These are phyloP conservation scores for Eupithecia abbreviata DNA, from an alignment of 2,888 invertebrate genomes.

Conservation along the genomic window DNA sequence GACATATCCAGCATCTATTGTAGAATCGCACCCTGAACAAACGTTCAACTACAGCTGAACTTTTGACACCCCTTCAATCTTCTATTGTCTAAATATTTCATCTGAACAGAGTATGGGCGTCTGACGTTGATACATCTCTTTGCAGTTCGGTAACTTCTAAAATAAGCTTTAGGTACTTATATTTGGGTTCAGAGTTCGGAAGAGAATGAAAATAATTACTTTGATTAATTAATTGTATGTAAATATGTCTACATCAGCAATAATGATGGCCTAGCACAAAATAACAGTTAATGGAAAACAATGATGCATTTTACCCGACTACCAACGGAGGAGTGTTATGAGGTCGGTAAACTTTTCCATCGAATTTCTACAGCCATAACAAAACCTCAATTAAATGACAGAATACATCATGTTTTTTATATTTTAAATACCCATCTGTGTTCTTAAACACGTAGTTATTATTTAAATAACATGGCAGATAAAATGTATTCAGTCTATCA, in stretches of 20 bases:
- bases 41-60: constrained; percentile 37
- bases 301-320: not conserved
- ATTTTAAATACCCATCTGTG: not conserved
- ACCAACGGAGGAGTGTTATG: too few relatives aligned
- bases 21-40: constrained; percentile 28
- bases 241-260: not conserved
- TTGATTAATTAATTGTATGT: not conserved
- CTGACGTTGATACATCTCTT: constrained; percentile 48
- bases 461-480: not conserved
- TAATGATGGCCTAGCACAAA: not conserved
- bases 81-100: constrained; percentile 51
- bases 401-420: not conserved
- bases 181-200: not conserved
- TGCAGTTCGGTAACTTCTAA: constrained; percentile 45
- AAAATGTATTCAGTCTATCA: not conserved
- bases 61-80: constrained; percentile 50
- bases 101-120: constrained; percentile 34
- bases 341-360: not conserved
- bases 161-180: constrained; percentile 30
- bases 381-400: not conserved
- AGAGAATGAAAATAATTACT: not conserved
- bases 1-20: constrained; percentile 29
- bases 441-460: not conserved
- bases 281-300: not conserved
- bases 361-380: not conserved